Percentiles rank a stretch among this genome's conserved stretches.
phyloP scores from a whole-genome alignment of 1,140 invertebrate genomes.

The Drosophila ironensis region DNA sequence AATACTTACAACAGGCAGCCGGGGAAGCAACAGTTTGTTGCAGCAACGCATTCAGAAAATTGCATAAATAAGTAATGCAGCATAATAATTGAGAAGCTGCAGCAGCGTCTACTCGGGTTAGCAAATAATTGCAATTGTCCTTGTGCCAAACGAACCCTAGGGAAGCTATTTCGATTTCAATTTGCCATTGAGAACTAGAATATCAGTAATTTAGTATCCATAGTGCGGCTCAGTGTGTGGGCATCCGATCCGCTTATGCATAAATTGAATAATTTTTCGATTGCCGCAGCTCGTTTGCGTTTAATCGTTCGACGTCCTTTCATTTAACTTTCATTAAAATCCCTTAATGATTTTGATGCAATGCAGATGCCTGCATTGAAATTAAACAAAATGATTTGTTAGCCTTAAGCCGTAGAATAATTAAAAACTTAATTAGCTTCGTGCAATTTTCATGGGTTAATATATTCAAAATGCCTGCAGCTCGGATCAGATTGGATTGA shows the following conservation, averaged over 20 bases:
- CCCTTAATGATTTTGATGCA: constrained; percentile 21
- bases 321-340: constrained; percentile 4
- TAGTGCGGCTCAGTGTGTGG: background rate
- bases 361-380: constrained; percentile 26
- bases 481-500: constrained; percentile 1
- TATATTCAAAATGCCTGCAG: constrained; percentile 21
- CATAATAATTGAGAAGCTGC: constrained; percentile 21
- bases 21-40: constrained; percentile 33
- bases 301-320: background rate
- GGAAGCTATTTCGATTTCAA: background rate
- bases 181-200: background rate
- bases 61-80: constrained; percentile 35
- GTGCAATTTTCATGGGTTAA: constrained; percentile 33
- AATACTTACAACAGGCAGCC: background rate
- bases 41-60: constrained; percentile 18
- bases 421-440: constrained; percentile 57
- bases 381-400: constrained; percentile 25
- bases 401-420: constrained; percentile 57
- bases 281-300: background rate
- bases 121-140: background rate
- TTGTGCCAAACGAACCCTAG: background rate
- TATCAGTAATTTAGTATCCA: background rate
- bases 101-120: background rate
- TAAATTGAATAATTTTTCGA: background rate
- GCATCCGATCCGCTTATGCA: background rate